Evolutionary conservation across 2,113 vertebrate genomes (phyloP).

Genomic region (Taurulus bubalis): DNA sequence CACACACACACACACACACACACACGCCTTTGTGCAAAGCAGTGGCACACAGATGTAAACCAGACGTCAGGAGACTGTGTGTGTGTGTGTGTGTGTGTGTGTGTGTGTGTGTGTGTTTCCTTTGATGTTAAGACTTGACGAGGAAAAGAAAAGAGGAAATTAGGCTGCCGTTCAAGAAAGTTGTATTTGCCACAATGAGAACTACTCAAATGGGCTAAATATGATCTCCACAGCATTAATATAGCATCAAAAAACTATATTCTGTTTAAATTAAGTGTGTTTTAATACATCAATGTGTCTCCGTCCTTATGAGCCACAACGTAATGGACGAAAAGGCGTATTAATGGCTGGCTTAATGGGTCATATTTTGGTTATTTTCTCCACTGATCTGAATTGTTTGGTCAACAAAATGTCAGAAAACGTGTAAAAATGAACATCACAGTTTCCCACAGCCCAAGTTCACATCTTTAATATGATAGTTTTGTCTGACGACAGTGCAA

Average conservation of each 20-base stretch:
- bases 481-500: neutral
- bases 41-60: conserved; percentile 59
- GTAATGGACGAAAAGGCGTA: neutral
- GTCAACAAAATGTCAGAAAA: neutral
- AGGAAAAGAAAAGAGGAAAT: conserved; percentile 13
- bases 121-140: conserved; percentile 24
- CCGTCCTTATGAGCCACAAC: neutral
- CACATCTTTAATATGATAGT: neutral
- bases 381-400: neutral
- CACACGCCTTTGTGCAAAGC: conserved; percentile 49
- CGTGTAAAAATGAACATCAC: too few relatives aligned
- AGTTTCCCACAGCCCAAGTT: neutral
- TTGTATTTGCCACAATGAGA: neutral
- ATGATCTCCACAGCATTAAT: neutral
- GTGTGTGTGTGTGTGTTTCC: conserved; percentile 24
- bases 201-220: neutral
- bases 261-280: neutral
- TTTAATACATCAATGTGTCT: too few relatives aligned
- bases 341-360: too few relatives aligned
- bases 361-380: neutral
- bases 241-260: neutral
- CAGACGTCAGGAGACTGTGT: conserved; percentile 34
- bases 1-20: conserved; percentile 1
- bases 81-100: conserved; percentile 12
- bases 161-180: neutral